phyloP scores from a whole-genome alignment of 2,888 invertebrate genomes.

The Adineta ricciae region DNA sequence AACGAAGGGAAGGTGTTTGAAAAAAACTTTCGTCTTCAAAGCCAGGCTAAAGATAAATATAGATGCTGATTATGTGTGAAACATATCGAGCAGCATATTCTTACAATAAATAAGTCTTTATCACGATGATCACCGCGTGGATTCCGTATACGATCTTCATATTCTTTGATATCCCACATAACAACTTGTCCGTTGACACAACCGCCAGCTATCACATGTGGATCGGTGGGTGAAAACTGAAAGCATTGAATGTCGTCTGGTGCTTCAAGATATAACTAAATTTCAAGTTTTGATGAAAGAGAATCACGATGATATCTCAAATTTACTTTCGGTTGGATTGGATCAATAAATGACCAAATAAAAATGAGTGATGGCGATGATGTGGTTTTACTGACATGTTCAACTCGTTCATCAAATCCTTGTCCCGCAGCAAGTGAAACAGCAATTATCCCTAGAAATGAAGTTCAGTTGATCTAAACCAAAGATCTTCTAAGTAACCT shows the following conservation, averaged over 20 bases:
- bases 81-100: background rate
- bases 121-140: constrained; percentile 32
- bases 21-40: constrained; percentile 48
- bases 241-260: constrained; percentile 50
- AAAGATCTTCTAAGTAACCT: background rate
- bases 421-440: constrained; percentile 46
- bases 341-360: constrained; percentile 51
- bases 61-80: background rate
- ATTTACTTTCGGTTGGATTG: constrained; percentile 47
- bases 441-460: constrained; percentile 43
- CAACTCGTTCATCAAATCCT: constrained; percentile 48
- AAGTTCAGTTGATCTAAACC: too few relatives aligned
- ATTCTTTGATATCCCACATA: constrained; percentile 44
- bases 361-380: constrained; percentile 48
- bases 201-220: constrained; percentile 49
- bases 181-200: constrained; percentile 51
- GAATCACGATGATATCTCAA: too few relatives aligned
- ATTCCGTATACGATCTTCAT: constrained; percentile 32
- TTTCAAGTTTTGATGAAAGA: too few relatives aligned
- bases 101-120: constrained; percentile 34
- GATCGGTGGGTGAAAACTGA: constrained; percentile 47
- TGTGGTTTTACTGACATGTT: constrained; percentile 44
- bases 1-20: constrained; percentile 45
- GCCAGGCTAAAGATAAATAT: constrained; percentile 42
- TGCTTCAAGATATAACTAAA: constrained; percentile 45